These are phyloP conservation scores for Phoeniculus purpureus DNA, from an alignment of 2,797 vertebrate genomes.

Conservation along the genomic window DNA sequence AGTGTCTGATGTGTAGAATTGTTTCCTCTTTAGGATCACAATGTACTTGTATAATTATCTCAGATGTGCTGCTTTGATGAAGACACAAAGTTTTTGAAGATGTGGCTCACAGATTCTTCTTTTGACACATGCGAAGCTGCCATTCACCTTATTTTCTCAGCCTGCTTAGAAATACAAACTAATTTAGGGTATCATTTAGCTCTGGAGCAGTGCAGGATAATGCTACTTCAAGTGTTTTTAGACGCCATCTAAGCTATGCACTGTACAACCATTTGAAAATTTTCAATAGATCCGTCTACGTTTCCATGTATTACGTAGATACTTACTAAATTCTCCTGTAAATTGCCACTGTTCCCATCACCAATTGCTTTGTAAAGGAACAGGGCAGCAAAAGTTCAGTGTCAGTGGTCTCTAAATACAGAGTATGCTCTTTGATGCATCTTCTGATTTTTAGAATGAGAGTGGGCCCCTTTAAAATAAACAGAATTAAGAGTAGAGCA, in stretches of 20 bases:
- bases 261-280: not conserved
- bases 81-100: not conserved
- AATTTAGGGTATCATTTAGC: not conserved
- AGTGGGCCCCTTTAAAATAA: not conserved
- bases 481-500: not conserved
- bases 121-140: not conserved
- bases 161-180: not conserved
- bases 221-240: not conserved
- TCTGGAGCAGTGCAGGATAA: not conserved
- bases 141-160: conserved; percentile 2
- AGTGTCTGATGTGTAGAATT: not conserved
- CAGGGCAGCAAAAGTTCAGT: not conserved
- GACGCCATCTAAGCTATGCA: not conserved
- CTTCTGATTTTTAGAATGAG: no score
- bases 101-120: not conserved
- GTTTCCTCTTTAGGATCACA: not conserved
- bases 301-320: not conserved
- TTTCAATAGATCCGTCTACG: not conserved
- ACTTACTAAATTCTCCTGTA: not conserved
- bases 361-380: not conserved
- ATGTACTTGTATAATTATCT: not conserved
- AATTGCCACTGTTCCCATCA: not conserved
- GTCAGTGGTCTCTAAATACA: not conserved
- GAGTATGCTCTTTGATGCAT: not conserved
- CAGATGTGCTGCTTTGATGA: conserved; percentile 7